Conservation (phyloP, 2,888 invertebrate genomes). For the Amorpha juglandis region DNA sequence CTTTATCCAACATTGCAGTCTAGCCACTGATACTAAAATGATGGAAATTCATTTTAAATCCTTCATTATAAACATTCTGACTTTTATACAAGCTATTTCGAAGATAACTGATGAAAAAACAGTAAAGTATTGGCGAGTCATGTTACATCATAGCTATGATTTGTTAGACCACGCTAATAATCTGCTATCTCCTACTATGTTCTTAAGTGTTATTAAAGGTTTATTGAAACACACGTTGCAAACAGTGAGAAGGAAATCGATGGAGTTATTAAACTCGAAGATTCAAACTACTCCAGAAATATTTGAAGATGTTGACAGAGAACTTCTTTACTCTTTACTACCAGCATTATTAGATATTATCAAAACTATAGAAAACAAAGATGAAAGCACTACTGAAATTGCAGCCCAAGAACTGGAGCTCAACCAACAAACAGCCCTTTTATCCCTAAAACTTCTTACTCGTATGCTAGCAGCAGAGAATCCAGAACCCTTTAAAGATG, state of each 20-base stretch:
- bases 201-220: constrained; percentile 90
- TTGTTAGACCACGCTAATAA: constrained; percentile 91
- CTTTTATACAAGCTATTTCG: constrained; percentile 87
- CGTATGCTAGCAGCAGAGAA: constrained; percentile 87
- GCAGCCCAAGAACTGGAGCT: constrained; percentile 85
- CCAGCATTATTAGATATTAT: constrained; percentile 86
- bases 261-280: constrained; percentile 94
- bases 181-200: constrained; percentile 90
- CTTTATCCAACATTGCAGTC: constrained; percentile 87
- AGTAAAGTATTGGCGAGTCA: constrained; percentile 92
- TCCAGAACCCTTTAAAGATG: constrained; percentile 88
- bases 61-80: constrained; percentile 87
- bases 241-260: constrained; percentile 90
- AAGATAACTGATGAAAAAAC: constrained; percentile 85
- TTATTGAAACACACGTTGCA: constrained; percentile 88
- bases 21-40: constrained; percentile 69
- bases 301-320: constrained; percentile 79
- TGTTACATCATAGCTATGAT: constrained; percentile 91
- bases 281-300: constrained; percentile 88
- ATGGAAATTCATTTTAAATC: constrained; percentile 87
- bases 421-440: constrained; percentile 92
- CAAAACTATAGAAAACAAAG: constrained; percentile 74
- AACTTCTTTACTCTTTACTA: constrained; percentile 84
- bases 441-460: constrained; percentile 92
- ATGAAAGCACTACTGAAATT: constrained; percentile 55